Evolutionary conservation across 2,797 vertebrate species (phyloP).

Genomic region (Dicrostonyx torquatus): DNA sequence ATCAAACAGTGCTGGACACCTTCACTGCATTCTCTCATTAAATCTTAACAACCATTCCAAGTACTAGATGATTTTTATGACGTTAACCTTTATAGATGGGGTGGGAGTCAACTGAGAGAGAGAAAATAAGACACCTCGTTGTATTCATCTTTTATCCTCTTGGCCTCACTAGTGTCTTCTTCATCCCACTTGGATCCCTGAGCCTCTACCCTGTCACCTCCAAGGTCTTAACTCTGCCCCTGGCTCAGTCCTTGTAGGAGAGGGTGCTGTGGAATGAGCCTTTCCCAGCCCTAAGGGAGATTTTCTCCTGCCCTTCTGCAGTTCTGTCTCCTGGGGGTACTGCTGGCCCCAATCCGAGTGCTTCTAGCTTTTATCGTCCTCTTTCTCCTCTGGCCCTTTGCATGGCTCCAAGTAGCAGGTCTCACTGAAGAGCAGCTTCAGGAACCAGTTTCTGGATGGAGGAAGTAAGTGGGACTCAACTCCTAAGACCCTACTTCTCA

Average conservation of each 20-base stretch:
- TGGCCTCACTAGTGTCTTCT: background rate
- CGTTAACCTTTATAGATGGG: constrained; percentile 17
- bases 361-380: constrained; percentile 86
- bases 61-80: constrained; percentile 33
- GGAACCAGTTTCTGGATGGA: constrained; percentile 89
- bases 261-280: background rate
- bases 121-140: background rate
- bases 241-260: background rate
- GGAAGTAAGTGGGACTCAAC: constrained; percentile 83
- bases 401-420: constrained; percentile 89
- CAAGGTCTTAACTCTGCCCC: background rate
- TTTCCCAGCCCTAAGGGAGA: background rate
- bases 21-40: constrained; percentile 45
- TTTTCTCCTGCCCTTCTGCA: constrained; percentile 65
- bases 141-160: background rate
- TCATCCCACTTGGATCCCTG: background rate
- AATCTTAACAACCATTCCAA: constrained; percentile 1
- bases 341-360: constrained; percentile 90
- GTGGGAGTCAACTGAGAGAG: background rate
- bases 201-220: background rate
- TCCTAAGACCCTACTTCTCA: background rate
- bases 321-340: constrained; percentile 87
- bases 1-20: constrained; percentile 7
- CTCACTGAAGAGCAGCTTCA: constrained; percentile 86
- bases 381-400: constrained; percentile 91